Percentiles rank a stretch among this genome's conserved stretches.
Conservation (phyloP, 1,140 invertebrate genomes). For the Eumeta japonica region DNA sequence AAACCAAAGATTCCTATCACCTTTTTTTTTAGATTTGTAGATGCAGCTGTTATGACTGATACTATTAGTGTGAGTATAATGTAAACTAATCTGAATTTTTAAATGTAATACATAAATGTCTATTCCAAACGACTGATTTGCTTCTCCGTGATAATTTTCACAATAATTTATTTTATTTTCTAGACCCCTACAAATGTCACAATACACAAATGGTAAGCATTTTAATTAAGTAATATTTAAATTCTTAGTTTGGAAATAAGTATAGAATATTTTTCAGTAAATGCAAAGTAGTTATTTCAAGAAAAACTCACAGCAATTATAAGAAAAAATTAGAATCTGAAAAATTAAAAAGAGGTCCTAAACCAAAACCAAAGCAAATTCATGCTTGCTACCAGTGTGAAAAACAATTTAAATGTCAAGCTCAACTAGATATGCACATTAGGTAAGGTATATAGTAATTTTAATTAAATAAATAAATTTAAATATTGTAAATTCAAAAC, state of each 20-base stretch:
- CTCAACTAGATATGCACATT: constrained; percentile 61
- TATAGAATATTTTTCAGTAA: constrained; percentile 25
- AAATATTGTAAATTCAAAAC: neutral
- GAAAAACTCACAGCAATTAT: constrained; percentile 41
- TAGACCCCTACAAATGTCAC: constrained; percentile 28
- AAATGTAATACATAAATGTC: neutral
- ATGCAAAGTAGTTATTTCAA: constrained; percentile 23
- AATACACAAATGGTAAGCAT: constrained; percentile 27
- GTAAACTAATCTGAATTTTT: too few relatives aligned
- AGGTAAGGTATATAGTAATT: constrained; percentile 24
- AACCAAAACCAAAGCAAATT: constrained; percentile 58
- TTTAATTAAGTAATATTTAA: neutral
- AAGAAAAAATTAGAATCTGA: constrained; percentile 59
- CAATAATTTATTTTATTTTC: constrained; percentile 10
- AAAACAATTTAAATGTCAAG: constrained; percentile 60
- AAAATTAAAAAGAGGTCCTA: constrained; percentile 59
- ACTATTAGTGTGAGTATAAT: constrained; percentile 28
- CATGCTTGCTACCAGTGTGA: constrained; percentile 60
- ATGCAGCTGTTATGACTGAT: constrained; percentile 47
- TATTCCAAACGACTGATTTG: neutral
- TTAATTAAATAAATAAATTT: constrained; percentile 3
- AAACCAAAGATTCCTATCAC: constrained; percentile 5
- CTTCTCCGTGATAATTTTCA: neutral
- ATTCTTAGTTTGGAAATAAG: neutral
- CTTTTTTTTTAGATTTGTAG: constrained; percentile 28